A percentile compares a stretch with the other conserved stretches of the same genome.
phyloP scores from a whole-genome alignment of 2,113 vertebrate genomes.

The Phodopus roborovskii region DNA sequence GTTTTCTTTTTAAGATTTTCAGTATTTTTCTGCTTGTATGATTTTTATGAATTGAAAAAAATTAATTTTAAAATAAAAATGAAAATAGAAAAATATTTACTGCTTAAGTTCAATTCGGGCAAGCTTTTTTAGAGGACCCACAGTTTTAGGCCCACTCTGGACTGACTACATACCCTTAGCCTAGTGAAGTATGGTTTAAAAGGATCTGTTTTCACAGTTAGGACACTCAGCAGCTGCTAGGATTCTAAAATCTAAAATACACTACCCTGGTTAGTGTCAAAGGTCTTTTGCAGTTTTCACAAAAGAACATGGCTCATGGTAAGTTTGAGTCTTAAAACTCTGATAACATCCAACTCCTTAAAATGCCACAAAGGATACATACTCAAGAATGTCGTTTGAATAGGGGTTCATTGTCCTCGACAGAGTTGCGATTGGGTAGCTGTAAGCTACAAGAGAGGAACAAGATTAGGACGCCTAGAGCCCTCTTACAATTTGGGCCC shows the following conservation, averaged over 20 bases:
- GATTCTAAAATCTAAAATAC: slow-evolving; percentile 5
- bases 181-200: background rate
- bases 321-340: slow-evolving; percentile 7
- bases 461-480: background rate
- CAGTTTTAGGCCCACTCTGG: background rate
- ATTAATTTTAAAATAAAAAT: slow-evolving; percentile 26
- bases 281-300: background rate
- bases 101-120: slow-evolving; percentile 17
- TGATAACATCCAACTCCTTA: slow-evolving; percentile 10
- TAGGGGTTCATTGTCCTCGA: slow-evolving; percentile 96
- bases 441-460: slow-evolving; percentile 88
- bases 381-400: slow-evolving; percentile 92
- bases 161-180: background rate
- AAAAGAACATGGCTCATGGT: background rate
- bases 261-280: background rate
- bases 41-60: slow-evolving; percentile 48
- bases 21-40: slow-evolving; percentile 47
- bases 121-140: background rate
- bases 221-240: background rate
- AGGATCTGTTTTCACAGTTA: background rate
- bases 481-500: background rate
- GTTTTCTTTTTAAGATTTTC: slow-evolving; percentile 24
- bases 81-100: slow-evolving; percentile 36
- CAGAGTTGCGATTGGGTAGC: slow-evolving; percentile 91
- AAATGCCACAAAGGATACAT: slow-evolving; percentile 92